phyloP scores from a whole-genome alignment of 2,113 vertebrate species.

The Rhabdornis inornatus region DNA sequence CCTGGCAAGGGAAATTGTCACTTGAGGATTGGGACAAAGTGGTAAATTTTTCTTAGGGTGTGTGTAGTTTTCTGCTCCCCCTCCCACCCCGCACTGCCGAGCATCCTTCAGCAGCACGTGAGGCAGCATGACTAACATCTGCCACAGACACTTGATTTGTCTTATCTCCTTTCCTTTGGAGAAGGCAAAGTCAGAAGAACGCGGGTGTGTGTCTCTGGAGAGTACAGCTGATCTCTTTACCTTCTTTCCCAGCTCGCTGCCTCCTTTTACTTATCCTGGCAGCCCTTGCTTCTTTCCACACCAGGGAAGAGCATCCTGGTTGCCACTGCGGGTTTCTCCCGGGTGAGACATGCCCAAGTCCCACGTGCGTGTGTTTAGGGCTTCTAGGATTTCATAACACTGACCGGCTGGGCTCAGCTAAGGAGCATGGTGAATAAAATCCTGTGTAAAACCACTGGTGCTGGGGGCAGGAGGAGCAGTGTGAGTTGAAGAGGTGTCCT shows the following conservation, averaged over 20 bases:
- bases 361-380: not conserved
- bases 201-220: not conserved
- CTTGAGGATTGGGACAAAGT: not conserved
- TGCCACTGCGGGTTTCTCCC: not conserved
- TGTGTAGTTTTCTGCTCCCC: not conserved
- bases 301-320: not conserved
- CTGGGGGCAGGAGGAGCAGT: not conserved
- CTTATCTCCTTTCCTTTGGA: conserved; percentile 6
- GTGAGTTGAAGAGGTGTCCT: not conserved
- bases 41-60: not conserved
- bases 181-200: conserved; percentile 16
- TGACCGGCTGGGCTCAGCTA: not conserved
- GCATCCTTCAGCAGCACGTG: conserved; percentile 35
- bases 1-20: not conserved
- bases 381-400: not conserved
- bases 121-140: conserved; percentile 52
- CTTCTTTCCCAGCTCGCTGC: not conserved
- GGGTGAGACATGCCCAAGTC: rapidly evolving
- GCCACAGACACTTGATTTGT: conserved; percentile 29
- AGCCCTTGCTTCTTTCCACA: not conserved
- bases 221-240: not conserved
- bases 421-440: not conserved
- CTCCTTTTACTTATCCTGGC: not conserved
- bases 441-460: rapidly evolving
- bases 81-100: not conserved